Base-by-base conservation (phyloP, 2,888 invertebrate species). In the Erpobdella octoculata region DNA sequence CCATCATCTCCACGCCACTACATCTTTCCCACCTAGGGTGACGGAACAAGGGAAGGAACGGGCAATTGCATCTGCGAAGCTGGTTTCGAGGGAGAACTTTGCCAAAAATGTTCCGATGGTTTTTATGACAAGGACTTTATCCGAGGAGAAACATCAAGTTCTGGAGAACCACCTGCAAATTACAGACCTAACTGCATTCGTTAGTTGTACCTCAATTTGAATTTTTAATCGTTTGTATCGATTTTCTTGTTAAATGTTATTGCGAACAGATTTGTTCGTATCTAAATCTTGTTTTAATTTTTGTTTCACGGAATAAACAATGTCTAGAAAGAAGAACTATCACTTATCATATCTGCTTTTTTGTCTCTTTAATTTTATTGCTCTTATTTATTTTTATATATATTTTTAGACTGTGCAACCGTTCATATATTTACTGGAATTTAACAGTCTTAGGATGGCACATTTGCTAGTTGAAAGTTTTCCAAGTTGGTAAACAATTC, bases 11-110 rank as follows among this genome's bases (percentile, higher is more conserved):
- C 15, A 18, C 31, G 18, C 25, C 33, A 9, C 12, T 12, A 21
- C 58, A 58, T 28, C 65, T 2, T 25, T 8, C 15, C 33, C 21
- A 76, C 79, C 6, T 75, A 87, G 86, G 96, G 96, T 0, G 89
- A 89, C 74, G 96, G 96, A 0, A 94, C 93, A 0, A 86, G 95
- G 59, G 91, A 91, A 82, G 97, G 97, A 0, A 92, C 90, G 79
- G 97, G 96, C 0, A 88, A 89, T 74, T 97, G 97, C 80, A 84
- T 87, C 18, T 97, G 96, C 83, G 89, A 93, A 78, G 79, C 82
- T 6, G 95, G 93, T 0, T 96, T 96, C 81, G 79, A 82, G 0
- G 93, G 93, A 0, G 87, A 88, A 0, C 83, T 86, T 35, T 97
- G 97, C 83, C 87, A 89, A 70, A 84, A 86, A n/a, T 97, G 97